Evolutionary conservation across 2,888 invertebrate species (phyloP).

Genomic region (Amblyjoppa fuscipennis): DNA sequence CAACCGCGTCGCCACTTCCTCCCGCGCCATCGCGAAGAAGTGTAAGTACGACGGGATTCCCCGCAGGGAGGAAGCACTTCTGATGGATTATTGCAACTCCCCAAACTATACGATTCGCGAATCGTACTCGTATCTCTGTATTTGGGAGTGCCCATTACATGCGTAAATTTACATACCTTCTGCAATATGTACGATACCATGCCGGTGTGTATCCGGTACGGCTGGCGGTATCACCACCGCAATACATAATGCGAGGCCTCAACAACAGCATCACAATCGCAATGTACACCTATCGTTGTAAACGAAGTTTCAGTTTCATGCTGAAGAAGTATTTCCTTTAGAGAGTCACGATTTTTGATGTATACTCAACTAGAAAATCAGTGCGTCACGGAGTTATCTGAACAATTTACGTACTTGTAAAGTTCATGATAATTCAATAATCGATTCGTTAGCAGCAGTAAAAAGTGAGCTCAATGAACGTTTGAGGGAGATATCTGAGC

Average conservation of each 20-base stretch:
- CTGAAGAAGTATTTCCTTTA: background rate
- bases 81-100: background rate
- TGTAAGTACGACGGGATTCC: slow-evolving; percentile 30
- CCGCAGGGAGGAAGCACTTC: slow-evolving; percentile 43
- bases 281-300: background rate
- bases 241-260: slow-evolving; percentile 14
- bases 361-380: background rate
- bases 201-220: slow-evolving; percentile 13
- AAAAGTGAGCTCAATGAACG: too few relatives aligned
- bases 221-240: background rate
- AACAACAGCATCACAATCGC: background rate
- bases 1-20: slow-evolving; percentile 11
- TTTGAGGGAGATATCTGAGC: background rate
- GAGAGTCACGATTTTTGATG: too few relatives aligned
- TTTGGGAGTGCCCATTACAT: background rate
- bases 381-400: background rate
- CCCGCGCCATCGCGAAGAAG: slow-evolving; percentile 1
- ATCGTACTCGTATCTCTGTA: slow-evolving; percentile 20
- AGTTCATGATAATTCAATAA: too few relatives aligned
- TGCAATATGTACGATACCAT: slow-evolving; percentile 21
- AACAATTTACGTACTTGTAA: background rate
- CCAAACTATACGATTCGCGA: slow-evolving; percentile 11
- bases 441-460: too few relatives aligned
- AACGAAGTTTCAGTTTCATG: background rate
- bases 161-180: background rate